These are phyloP conservation scores for Drosophila tristis DNA, from an alignment of 1,140 invertebrate species.

Conservation along the genomic window DNA sequence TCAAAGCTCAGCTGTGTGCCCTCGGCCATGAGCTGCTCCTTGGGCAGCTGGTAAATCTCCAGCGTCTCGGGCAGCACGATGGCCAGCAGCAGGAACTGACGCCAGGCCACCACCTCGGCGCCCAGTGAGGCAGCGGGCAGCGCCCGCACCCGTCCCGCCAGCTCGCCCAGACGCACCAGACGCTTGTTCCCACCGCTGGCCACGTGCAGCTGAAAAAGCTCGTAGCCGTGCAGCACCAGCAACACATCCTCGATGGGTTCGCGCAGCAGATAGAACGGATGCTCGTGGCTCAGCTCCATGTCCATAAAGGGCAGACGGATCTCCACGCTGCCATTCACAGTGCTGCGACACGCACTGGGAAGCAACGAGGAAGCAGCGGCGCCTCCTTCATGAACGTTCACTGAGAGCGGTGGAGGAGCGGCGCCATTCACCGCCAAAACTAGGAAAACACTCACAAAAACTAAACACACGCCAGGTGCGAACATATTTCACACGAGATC, in stretches of 20 bases:
- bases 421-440: too few relatives aligned
- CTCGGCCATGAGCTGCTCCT: slow-evolving; percentile 29
- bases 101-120: slow-evolving; percentile 64
- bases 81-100: slow-evolving; percentile 57
- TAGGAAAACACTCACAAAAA: too few relatives aligned
- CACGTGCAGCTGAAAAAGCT: slow-evolving; percentile 64
- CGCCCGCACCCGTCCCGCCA: slow-evolving; percentile 41
- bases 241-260: slow-evolving; percentile 46
- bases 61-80: slow-evolving; percentile 59
- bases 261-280: slow-evolving; percentile 54
- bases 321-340: slow-evolving; percentile 54
- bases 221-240: slow-evolving; percentile 65
- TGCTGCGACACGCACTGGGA: slow-evolving; percentile 49
- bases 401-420: too few relatives aligned
- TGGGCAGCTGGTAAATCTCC: slow-evolving; percentile 69
- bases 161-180: slow-evolving; percentile 53
- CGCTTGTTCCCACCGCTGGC: slow-evolving; percentile 47
- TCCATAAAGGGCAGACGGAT: slow-evolving; percentile 76
- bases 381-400: too few relatives aligned
- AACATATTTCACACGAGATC: too few relatives aligned
- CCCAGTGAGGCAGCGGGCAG: slow-evolving; percentile 21
- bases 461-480: too few relatives aligned
- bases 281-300: slow-evolving; percentile 58
- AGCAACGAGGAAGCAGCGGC: slow-evolving; percentile 16
- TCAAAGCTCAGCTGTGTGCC: slow-evolving; percentile 36